Base-by-base conservation (phyloP, 2,888 invertebrate genomes). In the Xanthorhoe designata region DNA sequence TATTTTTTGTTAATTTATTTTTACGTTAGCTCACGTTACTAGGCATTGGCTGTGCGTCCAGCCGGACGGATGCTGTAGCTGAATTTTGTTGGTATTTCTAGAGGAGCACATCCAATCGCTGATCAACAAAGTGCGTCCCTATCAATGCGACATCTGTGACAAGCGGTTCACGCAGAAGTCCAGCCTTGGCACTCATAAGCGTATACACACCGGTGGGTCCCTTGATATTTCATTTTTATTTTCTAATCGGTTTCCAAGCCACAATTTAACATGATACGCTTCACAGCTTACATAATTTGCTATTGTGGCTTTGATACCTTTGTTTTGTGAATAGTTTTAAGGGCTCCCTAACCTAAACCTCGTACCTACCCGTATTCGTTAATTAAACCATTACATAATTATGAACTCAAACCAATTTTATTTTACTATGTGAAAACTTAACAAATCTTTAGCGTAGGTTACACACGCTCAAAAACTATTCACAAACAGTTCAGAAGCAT, bases 121-220 rank as follows among this genome's bases (percentile, higher is more conserved):
- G 94, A 94, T 94, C 94, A 94, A 94, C 94, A 94, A 94, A 94
- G 94, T 94, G 91, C 94, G 94, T 85, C 94, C 94, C 82, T 94
- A 93, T 91, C 94, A 96, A 87, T 97, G 97, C 89, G 96, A 96
- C 89, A 94, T 96, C 85, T 97, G 97, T 90, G 94, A 96, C 88
- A 97, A 97, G 94, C 94, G 96, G 86, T 97, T 97, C 92, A 96
- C 96, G 77, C 97, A 97, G 94, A 97, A 97, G 92, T 96, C 96
- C 86, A 96, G 96, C 91, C 94, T 97, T 80, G 97, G 96, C 91
- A 96, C 96, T 82, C 97, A 97, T 94, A 96, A 96, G 88, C 95
- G 96, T 85, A 96, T 96, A 81, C 97, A 97, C 89, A 96, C 96
- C 78, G 94, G 94, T 94, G 96, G 94, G 94, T 94, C 92, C 91